Conservation (phyloP, 2,797 vertebrate species). For the Microhierax caerulescens region DNA sequence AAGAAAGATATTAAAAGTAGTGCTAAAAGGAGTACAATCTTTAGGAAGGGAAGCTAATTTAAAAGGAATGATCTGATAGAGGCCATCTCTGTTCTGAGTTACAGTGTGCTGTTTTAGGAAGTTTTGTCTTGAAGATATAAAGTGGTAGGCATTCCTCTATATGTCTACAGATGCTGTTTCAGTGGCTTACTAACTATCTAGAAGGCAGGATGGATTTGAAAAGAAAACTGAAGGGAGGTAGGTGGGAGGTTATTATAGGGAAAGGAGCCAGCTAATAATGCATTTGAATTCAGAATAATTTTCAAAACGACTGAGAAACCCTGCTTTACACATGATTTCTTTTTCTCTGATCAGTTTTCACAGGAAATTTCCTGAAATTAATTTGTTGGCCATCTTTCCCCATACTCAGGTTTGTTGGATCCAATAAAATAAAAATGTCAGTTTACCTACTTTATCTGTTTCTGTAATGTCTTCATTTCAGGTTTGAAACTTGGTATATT, state of each 20-base stretch:
- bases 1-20: neutral
- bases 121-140: neutral
- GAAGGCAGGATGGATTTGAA: neutral
- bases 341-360: neutral
- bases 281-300: neutral
- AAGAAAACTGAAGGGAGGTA: neutral
- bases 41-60: neutral
- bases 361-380: neutral
- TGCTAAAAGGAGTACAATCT: neutral
- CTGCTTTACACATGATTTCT: neutral
- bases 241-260: neutral
- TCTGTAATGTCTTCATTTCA: neutral
- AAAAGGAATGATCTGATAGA: neutral
- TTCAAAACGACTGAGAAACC: neutral
- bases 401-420: neutral
- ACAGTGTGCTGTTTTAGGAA: neutral
- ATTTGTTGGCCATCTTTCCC: neutral
- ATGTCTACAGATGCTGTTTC: neutral
- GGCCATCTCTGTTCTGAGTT: neutral
- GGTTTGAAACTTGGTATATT: neutral
- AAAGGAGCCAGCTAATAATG: neutral
- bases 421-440: neutral
- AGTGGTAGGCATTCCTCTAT: neutral
- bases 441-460: neutral
- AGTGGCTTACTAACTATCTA: neutral